Base-by-base conservation (phyloP, 2,888 invertebrate species). In the Platypus cylindrus region DNA sequence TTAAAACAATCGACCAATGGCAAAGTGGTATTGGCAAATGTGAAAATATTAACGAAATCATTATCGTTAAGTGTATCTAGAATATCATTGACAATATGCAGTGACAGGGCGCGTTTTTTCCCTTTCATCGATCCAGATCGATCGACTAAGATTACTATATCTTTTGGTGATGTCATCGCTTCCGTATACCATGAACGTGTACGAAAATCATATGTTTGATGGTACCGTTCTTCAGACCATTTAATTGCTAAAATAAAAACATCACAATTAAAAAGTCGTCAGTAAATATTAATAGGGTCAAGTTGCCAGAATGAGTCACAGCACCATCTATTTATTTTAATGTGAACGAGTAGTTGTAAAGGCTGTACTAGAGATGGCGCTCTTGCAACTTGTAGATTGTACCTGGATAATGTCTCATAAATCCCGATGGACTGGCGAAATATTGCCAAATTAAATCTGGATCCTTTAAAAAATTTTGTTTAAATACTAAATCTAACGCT, bases 141-240 rank as follows among this genome's bases (percentile, higher is more conserved):
- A 52, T 80, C 80, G 37, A 79, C 52, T 39, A 80, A 60, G 30
- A 80, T 75, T 13, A 80, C 62, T 42, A 90, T 67, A 62, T 98
- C 97, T 66, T 98, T 98, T 2, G 97, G 91, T 58, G 93, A 93
- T 9, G 93, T 86, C 30, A 97, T 94, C 3, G 94, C 94, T 65
- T 94, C 89, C 59, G 95, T 90, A 60, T 93, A 98, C 95, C 95
- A 95, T 30, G 85, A 83, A 50, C 91, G 74, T 17, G 89, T 80
- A 30, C 95, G 74, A 58, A 90, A 93, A 62, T 98, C 97, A 61
- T 87, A 97, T 39, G 94, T 77, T 63, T 94, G 45, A 26, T 57
- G 48, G 41, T 61, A 61, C 18, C 48, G 48, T 41, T 62, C 61
- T 9, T 53, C 46, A 1, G 59, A 56, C 86, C 85, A 86, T 55